These are phyloP conservation scores for Drosophila siamana DNA, from an alignment of 2,888 invertebrate species.

Conservation along the genomic window DNA sequence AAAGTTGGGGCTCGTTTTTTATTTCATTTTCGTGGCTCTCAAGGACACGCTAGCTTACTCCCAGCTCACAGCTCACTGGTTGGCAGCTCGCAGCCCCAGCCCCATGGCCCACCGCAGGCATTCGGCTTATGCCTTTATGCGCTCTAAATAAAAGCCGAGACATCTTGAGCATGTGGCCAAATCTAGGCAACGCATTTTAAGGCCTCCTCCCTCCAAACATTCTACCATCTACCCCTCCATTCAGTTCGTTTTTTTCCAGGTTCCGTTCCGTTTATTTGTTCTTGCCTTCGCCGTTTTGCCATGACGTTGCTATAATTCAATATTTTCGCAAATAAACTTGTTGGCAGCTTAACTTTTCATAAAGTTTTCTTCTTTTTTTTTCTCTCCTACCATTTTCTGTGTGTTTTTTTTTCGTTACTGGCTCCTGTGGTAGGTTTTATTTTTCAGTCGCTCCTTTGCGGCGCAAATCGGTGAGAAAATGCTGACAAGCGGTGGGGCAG, in stretches of 20 bases:
- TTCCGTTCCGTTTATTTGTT: conserved; percentile 30
- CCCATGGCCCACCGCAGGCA: conserved; percentile 39
- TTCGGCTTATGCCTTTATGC: conserved; percentile 72
- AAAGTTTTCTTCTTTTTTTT: conserved; percentile 51
- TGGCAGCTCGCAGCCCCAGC: background rate
- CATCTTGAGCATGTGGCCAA: conserved; percentile 65
- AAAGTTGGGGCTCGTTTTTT: conserved; percentile 72
- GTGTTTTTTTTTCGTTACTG: conserved; percentile 2
- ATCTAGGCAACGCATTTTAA: conserved; percentile 67
- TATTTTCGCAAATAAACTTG: conserved; percentile 79
- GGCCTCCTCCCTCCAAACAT: background rate
- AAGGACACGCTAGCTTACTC: conserved; percentile 63
- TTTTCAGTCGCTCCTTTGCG: conserved; percentile 63
- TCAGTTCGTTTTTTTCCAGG: background rate
- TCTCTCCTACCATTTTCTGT: conserved; percentile 9
- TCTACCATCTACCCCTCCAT: background rate
- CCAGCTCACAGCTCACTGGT: conserved; percentile 2
- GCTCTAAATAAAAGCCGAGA: conserved; percentile 63
- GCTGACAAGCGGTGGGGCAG: conserved; percentile 68
- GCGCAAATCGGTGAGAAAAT: conserved; percentile 73
- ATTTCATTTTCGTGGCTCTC: conserved; percentile 59
- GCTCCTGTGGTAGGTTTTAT: conserved; percentile 46
- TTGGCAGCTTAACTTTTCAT: conserved; percentile 79
- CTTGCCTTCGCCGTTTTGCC: conserved; percentile 30
- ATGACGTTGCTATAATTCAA: conserved; percentile 78